Conservation (phyloP, 2,888 invertebrate genomes). For the Pyralis farinalis region DNA sequence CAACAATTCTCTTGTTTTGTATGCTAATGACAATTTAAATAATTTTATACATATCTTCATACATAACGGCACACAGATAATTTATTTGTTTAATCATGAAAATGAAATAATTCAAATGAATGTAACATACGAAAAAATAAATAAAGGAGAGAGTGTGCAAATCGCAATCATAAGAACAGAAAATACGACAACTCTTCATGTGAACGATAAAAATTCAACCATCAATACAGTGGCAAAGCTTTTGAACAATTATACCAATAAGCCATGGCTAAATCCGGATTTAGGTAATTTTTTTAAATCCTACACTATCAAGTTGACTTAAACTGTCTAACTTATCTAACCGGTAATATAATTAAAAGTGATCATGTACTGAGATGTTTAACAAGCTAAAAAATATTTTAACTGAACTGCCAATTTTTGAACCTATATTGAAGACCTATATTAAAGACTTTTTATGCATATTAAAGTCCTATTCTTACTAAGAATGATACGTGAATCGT, state of each 20-base stretch:
- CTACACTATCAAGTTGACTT: neutral
- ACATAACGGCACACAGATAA: conserved; percentile 88
- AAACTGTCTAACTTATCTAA: conserved; percentile 4
- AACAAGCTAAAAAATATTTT: no score
- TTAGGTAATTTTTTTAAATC: conserved; percentile 73
- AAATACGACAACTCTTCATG: conserved; percentile 88
- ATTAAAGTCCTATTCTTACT: no score
- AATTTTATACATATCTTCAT: conserved; percentile 96
- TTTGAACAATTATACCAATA: conserved; percentile 89
- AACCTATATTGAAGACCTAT: no score
- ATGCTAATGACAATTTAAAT: conserved; percentile 95
- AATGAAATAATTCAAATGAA: conserved; percentile 90
- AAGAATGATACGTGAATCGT: no score
- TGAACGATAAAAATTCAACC: conserved; percentile 88
- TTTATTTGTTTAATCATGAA: conserved; percentile 91
- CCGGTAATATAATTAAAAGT: no score
- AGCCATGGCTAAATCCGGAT: conserved; percentile 92
- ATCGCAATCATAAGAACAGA: conserved; percentile 90
- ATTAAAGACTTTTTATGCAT: no score
- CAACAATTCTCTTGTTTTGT: conserved; percentile 89
- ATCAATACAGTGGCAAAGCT: conserved; percentile 85
- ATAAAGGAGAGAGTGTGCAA: conserved; percentile 92
- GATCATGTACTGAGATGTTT: no score
- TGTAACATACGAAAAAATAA: conserved; percentile 87
- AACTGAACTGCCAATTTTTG: no score